Conservation (phyloP, 2,113 vertebrate species). For the Cyprinus carpio region DNA sequence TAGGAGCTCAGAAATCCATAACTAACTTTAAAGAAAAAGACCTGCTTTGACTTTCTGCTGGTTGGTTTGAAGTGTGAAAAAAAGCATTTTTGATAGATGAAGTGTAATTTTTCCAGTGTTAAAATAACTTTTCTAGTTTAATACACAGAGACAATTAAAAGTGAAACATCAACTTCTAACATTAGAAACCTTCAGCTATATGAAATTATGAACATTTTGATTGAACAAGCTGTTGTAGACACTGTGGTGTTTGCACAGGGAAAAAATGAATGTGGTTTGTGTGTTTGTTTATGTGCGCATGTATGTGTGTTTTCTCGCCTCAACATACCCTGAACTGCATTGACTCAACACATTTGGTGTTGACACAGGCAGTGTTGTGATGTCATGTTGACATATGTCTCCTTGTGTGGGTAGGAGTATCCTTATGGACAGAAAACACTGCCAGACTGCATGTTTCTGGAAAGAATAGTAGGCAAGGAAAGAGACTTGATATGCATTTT, state of each 20-base stretch:
- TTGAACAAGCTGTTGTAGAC: neutral
- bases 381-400: slow-evolving; percentile 37
- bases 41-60: neutral
- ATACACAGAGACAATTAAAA: neutral
- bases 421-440: slow-evolving; percentile 24
- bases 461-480: neutral
- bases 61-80: neutral
- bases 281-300: slow-evolving; percentile 5
- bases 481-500: neutral
- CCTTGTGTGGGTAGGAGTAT: slow-evolving; percentile 40
- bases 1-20: neutral
- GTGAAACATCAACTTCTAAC: neutral
- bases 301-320: slow-evolving; percentile 8
- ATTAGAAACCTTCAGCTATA: neutral
- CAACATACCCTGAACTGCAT: slow-evolving; percentile 33
- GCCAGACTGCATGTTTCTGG: slow-evolving; percentile 3
- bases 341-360: slow-evolving; percentile 25
- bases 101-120: neutral
- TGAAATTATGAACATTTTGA: neutral
- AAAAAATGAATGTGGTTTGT: neutral
- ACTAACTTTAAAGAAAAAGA: too few species aligned
- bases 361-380: slow-evolving; percentile 8
- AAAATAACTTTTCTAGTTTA: neutral
- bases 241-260: neutral
- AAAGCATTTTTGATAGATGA: neutral